Base-by-base conservation (phyloP, 2,797 vertebrate species). In the Choloepus didactylus region DNA sequence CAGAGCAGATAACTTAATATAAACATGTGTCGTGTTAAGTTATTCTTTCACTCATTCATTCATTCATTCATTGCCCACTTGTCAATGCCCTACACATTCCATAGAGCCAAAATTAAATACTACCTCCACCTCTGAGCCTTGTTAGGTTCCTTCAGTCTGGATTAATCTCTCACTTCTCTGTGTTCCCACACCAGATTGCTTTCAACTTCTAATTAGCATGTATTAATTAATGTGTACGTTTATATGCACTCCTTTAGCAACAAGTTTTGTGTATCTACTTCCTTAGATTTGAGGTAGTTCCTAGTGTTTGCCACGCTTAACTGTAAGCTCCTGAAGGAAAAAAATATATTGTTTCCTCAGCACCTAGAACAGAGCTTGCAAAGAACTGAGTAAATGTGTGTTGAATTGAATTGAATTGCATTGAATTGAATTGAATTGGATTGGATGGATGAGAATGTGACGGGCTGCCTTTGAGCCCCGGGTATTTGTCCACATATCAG, bases 191-290 rank as follows among this genome's bases (percentile, higher is more conserved):
- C 73, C 67, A 85, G 49, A 72, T 51, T 51, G 77, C 59, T 49
- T 79, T 89, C 91, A 64, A 59, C 2, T 44, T 31, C 44, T 69
- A 82, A 88, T 79, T 82, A 75, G 70, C 49, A 31, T 80, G 51
- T 12, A 76, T 89, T 89, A 89, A 86, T 93, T 94, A 92, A 66
- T 75, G 64, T 62, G 44, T 56, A 11, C 41, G 82, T 88, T 75
- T 92, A 44, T 69, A 64, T 25, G 23, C 21, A 4, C 44, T 79
- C 44, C 69, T 91, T 77, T 79, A 81, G 38, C 67, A 93, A 82
- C 70, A 67, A 46, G 46, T 51, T 76, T n/a, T 44, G 27, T 72
- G 67, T 41, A 56, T 16, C 14, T 27, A 8, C 35, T 76, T 81
- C 80, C 87, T 93, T 60, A 44, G 23, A 66, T 29, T 35, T n/a